These are phyloP conservation scores for Tinamus guttatus DNA, from an alignment of 2,113 vertebrate species.

Conservation along the genomic window DNA sequence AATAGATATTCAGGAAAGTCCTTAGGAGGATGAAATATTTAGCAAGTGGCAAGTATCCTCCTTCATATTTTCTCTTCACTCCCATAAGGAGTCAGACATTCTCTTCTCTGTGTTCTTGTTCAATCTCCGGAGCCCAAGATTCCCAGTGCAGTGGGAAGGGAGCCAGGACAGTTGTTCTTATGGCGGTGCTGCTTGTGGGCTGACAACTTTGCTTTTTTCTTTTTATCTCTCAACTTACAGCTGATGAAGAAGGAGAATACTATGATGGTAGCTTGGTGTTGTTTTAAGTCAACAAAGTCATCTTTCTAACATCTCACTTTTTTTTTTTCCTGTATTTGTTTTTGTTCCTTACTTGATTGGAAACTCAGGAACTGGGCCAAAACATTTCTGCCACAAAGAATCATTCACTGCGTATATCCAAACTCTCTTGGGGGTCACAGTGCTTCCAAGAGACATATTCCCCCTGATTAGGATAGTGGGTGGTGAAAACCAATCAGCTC, in stretches of 20 bases:
- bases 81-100: not conserved
- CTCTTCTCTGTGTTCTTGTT: not conserved
- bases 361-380: slow-evolving; percentile 67
- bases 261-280: slow-evolving; percentile 62
- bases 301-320: slow-evolving; percentile 40
- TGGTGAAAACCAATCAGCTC: not conserved
- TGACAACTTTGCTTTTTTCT: slow-evolving; percentile 39
- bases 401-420: slow-evolving; percentile 19
- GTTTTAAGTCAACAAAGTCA: slow-evolving; percentile 11
- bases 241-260: slow-evolving; percentile 49
- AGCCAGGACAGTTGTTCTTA: not conserved
- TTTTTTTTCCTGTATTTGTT: not conserved
- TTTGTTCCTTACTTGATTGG: slow-evolving; percentile 23
- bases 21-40: not conserved
- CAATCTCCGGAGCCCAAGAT: rapidly evolving
- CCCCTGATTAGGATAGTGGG: not conserved
- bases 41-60: not conserved
- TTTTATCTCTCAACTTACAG: slow-evolving; percentile 42
- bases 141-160: not conserved
- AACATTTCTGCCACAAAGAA: slow-evolving; percentile 45
- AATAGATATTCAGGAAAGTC: not conserved
- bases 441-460: not conserved
- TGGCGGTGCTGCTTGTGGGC: not conserved
- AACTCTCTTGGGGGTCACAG: not conserved
- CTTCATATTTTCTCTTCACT: not conserved